phyloP scores from a whole-genome alignment of 2,888 invertebrate species.

The Papilio demoleus region DNA sequence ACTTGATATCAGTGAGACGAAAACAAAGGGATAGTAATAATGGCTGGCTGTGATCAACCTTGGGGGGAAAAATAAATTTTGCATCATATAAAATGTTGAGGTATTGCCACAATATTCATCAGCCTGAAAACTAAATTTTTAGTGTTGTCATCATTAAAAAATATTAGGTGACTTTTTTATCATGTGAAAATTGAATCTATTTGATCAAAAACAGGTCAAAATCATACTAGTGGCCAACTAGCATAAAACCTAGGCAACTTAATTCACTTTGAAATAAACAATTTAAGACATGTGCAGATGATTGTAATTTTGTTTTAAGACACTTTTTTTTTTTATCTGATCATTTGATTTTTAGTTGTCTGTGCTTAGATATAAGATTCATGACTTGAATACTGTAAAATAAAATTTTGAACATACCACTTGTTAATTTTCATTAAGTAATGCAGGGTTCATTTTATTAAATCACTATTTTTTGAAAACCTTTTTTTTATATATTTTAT shows the following conservation, averaged over 20 bases:
- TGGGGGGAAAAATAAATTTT: neutral
- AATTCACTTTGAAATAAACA: constrained; percentile 1
- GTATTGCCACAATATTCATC: neutral
- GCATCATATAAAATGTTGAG: constrained; percentile 5
- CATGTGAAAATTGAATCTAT: neutral
- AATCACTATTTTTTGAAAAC: constrained; percentile 33
- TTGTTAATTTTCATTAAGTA: constrained; percentile 23
- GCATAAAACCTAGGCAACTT: constrained; percentile 19
- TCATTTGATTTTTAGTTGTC: neutral
- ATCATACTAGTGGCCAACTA: constrained; percentile 16
- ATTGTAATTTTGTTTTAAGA: constrained; percentile 16
- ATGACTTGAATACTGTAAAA: constrained; percentile 30
- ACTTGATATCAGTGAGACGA: neutral
- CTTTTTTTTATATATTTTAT: constrained; percentile 16
- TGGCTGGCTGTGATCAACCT: constrained; percentile 7
- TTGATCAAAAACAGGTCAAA: constrained; percentile 11
- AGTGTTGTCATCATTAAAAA: neutral
- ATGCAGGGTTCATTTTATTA: constrained; percentile 33
- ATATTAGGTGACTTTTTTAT: neutral
- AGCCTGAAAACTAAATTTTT: neutral
- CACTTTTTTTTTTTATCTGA: constrained; percentile 16
- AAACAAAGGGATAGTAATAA: neutral
- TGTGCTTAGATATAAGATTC: constrained; percentile 11
- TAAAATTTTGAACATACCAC: constrained; percentile 20
- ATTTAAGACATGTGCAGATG: constrained; percentile 8